phyloP scores from a whole-genome alignment of 2,797 vertebrate species.

The Siniperca scherzeri region DNA sequence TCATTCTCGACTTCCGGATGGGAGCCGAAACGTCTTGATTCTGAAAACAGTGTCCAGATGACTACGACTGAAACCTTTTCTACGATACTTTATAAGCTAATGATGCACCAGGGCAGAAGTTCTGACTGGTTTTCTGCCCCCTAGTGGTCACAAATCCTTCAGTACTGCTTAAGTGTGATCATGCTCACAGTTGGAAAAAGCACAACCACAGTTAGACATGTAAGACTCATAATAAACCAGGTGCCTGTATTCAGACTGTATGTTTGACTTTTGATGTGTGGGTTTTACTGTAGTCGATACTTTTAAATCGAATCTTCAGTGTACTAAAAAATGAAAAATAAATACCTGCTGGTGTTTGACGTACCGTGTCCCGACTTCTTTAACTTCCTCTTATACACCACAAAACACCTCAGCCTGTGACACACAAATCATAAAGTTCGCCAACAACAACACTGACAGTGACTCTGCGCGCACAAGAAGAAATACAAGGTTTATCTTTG shows the following conservation, averaged over 20 bases:
- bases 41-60: no score
- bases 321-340: background rate
- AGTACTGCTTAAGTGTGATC: background rate
- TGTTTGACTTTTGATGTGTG: conserved; percentile 4
- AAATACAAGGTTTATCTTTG: background rate
- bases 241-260: background rate
- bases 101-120: background rate
- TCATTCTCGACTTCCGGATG: no score
- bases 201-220: background rate
- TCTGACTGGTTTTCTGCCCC: background rate
- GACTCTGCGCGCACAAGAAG: background rate
- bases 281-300: background rate
- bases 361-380: background rate
- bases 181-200: background rate
- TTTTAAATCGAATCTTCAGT: conserved; percentile 9
- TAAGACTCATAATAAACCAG: background rate
- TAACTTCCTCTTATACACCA: background rate
- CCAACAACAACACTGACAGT: background rate
- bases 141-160: background rate
- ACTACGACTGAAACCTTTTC: no score
- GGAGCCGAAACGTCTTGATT: no score
- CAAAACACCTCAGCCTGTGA: background rate
- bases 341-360: background rate
- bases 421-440: background rate
- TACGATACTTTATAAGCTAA: background rate